Conservation (phyloP, 1,140 invertebrate genomes). For the Euwallacea similis region DNA sequence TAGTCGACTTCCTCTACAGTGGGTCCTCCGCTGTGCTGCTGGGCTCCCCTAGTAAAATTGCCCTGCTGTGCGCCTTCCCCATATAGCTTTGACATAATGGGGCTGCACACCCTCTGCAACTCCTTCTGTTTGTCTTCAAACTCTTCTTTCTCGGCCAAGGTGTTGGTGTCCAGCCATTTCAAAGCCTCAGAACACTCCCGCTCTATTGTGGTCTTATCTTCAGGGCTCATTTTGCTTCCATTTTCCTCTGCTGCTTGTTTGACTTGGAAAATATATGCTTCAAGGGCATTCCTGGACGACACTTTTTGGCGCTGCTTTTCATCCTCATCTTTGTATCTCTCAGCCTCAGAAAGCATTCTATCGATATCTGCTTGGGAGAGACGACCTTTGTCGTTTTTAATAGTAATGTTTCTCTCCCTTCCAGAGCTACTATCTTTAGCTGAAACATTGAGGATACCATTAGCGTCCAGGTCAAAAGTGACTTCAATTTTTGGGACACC, state of each 20-base stretch:
- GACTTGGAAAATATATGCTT: constrained; percentile 55
- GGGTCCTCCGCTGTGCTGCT: constrained; percentile 55
- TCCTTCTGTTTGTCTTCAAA: background rate
- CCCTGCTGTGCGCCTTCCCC: constrained; percentile 38
- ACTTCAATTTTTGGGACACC: constrained; percentile 73
- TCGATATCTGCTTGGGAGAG: background rate
- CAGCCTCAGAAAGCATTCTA: constrained; percentile 71
- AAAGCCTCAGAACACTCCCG: constrained; percentile 56
- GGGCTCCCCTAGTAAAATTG: constrained; percentile 37
- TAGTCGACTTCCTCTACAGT: constrained; percentile 77
- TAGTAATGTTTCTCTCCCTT: constrained; percentile 55
- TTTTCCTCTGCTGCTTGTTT: constrained; percentile 60
- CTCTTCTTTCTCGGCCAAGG: constrained; percentile 50
- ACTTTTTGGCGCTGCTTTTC: constrained; percentile 69
- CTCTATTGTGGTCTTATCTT: constrained; percentile 51
- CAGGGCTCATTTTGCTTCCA: constrained; percentile 54
- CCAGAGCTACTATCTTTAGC: constrained; percentile 60
- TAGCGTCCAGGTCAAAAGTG: constrained; percentile 78
- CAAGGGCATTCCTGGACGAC: constrained; percentile 61
- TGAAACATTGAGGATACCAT: constrained; percentile 70
- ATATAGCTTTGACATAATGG: constrained; percentile 61
- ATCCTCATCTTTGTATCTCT: constrained; percentile 67
- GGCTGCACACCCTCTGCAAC: constrained; percentile 57
- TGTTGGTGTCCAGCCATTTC: constrained; percentile 61
- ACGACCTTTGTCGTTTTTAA: background rate